phyloP scores from a whole-genome alignment of 2,797 vertebrate genomes.

The Etheostoma perlongum region DNA sequence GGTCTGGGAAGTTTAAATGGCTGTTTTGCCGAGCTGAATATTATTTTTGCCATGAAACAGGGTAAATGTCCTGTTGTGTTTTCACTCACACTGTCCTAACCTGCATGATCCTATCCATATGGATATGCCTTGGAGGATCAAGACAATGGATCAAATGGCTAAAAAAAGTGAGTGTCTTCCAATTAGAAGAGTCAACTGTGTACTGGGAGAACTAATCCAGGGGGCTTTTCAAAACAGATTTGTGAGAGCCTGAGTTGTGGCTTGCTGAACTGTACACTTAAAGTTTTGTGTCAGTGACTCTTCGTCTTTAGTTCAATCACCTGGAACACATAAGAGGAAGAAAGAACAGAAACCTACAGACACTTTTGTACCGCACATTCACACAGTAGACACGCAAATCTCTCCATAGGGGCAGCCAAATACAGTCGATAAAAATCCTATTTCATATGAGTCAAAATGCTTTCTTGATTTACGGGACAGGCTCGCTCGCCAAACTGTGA shows the following conservation, averaged over 20 bases:
- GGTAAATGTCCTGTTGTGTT: conserved; percentile 25
- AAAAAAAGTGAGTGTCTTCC: conserved; percentile 71
- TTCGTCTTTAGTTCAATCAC: conserved; percentile 77
- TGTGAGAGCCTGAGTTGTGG: conserved; percentile 72
- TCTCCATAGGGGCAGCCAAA: conserved; percentile 76
- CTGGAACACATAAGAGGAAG: conserved; percentile 71
- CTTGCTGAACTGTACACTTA: conserved; percentile 73
- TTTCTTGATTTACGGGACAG: conserved; percentile 80
- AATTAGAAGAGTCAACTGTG: conserved; percentile 79
- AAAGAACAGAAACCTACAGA: conserved; percentile 25
- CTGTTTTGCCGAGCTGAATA: conserved; percentile 15
- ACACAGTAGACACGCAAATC: conserved; percentile 63
- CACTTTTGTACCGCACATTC: conserved; percentile 42
- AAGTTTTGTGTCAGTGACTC: conserved; percentile 77
- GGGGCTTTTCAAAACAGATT: conserved; percentile 73
- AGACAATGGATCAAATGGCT: conserved; percentile 69
- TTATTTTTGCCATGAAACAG: conserved; percentile 34
- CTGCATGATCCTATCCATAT: conserved; percentile 57
- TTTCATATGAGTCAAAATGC: conserved; percentile 81
- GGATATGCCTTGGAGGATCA: conserved; percentile 56
- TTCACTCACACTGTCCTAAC: conserved; percentile 47
- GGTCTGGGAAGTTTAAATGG: conserved; percentile 11
- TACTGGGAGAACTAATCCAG: conserved; percentile 77
- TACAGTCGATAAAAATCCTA: conserved; percentile 83
- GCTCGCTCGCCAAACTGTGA: conserved; percentile 78